Conservation (phyloP, 2,113 vertebrate species). For the Nesogale talazaci region DNA sequence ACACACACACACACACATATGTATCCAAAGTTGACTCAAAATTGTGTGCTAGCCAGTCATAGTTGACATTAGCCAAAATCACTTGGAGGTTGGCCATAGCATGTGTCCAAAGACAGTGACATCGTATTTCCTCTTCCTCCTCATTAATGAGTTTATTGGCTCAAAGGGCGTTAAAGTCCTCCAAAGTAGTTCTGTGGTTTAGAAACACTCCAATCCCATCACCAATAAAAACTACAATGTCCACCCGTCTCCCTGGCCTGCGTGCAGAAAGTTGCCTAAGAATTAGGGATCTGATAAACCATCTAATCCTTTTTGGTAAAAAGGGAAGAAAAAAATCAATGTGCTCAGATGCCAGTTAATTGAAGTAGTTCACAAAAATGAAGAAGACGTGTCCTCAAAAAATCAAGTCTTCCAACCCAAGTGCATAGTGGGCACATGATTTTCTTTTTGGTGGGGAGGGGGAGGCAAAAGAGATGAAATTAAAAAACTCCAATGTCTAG, state of each 20-base stretch:
- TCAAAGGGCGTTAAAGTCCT: constrained; percentile 58
- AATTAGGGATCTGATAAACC: constrained; percentile 22
- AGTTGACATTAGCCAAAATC: constrained; percentile 58
- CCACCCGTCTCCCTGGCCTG: constrained; percentile 47
- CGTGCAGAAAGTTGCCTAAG: not conserved
- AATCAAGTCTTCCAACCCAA: not conserved
- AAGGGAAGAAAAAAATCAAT: not conserved
- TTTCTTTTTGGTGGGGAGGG: not conserved
- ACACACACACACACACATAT: too few relatives aligned
- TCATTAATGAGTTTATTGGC: constrained; percentile 63
- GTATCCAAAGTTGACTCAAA: constrained; percentile 49
- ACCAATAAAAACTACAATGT: constrained; percentile 46
- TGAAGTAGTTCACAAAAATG: constrained; percentile 43
- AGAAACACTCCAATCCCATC: constrained; percentile 47
- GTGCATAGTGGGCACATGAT: not conserved
- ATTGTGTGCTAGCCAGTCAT: constrained; percentile 53
- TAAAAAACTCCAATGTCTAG: not conserved
- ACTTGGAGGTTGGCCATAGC: constrained; percentile 57
- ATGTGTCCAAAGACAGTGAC: constrained; percentile 53
- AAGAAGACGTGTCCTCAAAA: constrained; percentile 51
- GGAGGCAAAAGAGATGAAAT: constrained; percentile 32
- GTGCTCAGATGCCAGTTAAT: not conserved
- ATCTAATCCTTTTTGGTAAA: constrained; percentile 17
- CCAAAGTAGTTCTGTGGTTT: constrained; percentile 49
- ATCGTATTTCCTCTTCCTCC: constrained; percentile 67